Base-by-base conservation (phyloP, 2,113 vertebrate genomes). In the Seriola rivoliana region DNA sequence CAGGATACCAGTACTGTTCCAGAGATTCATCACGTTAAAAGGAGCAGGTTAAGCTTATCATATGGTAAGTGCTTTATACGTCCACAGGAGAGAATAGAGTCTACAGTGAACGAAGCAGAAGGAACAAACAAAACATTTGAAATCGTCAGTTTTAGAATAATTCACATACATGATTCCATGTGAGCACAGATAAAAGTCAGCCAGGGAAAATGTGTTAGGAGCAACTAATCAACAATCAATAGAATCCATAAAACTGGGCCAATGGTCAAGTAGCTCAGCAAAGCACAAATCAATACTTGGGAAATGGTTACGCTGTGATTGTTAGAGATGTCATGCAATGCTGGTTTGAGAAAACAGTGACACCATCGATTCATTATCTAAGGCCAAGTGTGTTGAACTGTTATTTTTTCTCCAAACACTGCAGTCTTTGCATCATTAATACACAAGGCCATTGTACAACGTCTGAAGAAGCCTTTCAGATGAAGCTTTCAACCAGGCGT, bases 391-490 rank as follows among this genome's bases (percentile, higher is more conserved):
- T 80, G 83, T 50, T 46, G 32, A 54, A 86, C 87, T 82, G 81
- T 88, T 88, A 79, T 82, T 78, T 77, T 76, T 84, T 71, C 78
- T 69, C 67, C 34, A 21, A 70, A 85, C 88, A 90, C 75, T 84
- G 85, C 67, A 79, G 57, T 70, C 85, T 87, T 88, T 87, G 74
- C 88, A 71, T 87, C 75, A 48, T 78, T 85, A 72, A 82, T 55
- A 94, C 93, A 95, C 88, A 92, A 81, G 69, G 63, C 63, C 89
- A 90, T 95, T 95, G 94, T 95, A 19, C 54, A 19, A 60, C 36
- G 16, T 60, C 85, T 85, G 69, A 93, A 93, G 81, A 83, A 78
- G 76, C 82, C 91, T 89, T 94, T 94, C 87, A 94, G 75, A 91
- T 48, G 82, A 78, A 81, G 85, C 71, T 84, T 88, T 88, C 80